phyloP scores from a whole-genome alignment of 2,888 invertebrate species.

The Lymantria monacha region DNA sequence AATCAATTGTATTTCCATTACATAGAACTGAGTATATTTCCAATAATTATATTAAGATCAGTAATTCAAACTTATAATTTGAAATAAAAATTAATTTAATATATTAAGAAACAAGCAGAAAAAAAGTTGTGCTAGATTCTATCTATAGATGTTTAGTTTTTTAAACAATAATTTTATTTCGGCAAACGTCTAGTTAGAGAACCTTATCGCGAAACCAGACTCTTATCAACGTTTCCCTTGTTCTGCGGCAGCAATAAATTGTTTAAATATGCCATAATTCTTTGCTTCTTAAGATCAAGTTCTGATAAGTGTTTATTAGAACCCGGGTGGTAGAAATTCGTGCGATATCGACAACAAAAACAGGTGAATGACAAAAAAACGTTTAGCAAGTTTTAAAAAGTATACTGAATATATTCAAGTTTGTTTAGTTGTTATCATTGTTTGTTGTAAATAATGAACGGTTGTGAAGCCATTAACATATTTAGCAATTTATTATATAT shows the following conservation, averaged over 20 bases:
- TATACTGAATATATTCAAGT: slow-evolving; percentile 46
- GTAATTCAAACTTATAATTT: not conserved
- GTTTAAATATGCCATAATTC: slow-evolving; percentile 78
- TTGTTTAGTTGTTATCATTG: slow-evolving; percentile 63
- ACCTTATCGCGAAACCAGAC: slow-evolving; percentile 64
- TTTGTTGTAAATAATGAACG: slow-evolving; percentile 71
- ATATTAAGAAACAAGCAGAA: not conserved
- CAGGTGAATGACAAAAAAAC: slow-evolving; percentile 60
- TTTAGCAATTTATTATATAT: slow-evolving; percentile 34
- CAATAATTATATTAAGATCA: no score
- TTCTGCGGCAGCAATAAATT: slow-evolving; percentile 74
- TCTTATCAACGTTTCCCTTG: slow-evolving; percentile 69
- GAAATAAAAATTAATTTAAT: not conserved
- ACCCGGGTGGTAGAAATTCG: slow-evolving; percentile 68
- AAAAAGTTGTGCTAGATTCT: slow-evolving; percentile 2
- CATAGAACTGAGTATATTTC: no score
- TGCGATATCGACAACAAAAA: slow-evolving; percentile 61
- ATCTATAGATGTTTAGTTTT: slow-evolving; percentile 11
- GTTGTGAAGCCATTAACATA: slow-evolving; percentile 63
- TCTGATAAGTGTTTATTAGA: slow-evolving; percentile 75
- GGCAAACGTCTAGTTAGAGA: slow-evolving; percentile 51
- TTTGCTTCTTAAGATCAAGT: slow-evolving; percentile 68
- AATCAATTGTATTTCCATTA: no score
- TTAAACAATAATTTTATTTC: slow-evolving; percentile 38
- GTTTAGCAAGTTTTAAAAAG: slow-evolving; percentile 61